Base-by-base conservation (phyloP, 2,888 invertebrate species). In the Drosophila basisetae region DNA sequence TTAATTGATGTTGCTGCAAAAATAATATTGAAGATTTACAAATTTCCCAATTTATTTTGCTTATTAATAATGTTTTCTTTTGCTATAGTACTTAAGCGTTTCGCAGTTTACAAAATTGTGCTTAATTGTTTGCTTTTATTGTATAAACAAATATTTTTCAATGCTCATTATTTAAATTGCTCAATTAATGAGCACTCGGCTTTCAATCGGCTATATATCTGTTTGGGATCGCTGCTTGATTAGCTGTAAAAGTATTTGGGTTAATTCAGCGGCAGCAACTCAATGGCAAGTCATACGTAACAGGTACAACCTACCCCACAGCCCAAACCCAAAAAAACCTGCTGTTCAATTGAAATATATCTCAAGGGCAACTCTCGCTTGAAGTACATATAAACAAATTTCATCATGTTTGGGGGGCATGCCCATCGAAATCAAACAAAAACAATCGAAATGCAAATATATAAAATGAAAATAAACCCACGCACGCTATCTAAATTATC, bases 401-500 rank as follows among this genome's bases (percentile, higher is more conserved):
- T 72, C 54, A 75, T 78, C 55, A 66, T 71, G 59, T 59, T 55
- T 16, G 33, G 16, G 43, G 61, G 60, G 63, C 63, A 49, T 61
- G 66, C 68, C 65, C 72, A 77, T 58, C 47, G 30, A 65, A 76
- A 53, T 72, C 67, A 69, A 79, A 75, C 41, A 58, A 80, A 47
- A 54, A 62, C 66, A 63, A 56, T 53, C 58, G 41, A 56, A 50
- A 31, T 39, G 30, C 18, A 28, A 28, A 37, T 55, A 31, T 54
- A 43, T 47, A 37, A 47, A 18, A 31, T 28, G 30, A 54, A 65
- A 60, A 59, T 67, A 67, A 64, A 62, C 71, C 53, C 54, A 76
- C 58, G 64, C 68, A 72, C 78, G 81, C 81, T 80, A 88, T 80
- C 80, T 69, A 77, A 82, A 80, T 80, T 80, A 83, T 82, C 77